Base-by-base conservation (phyloP, 2,113 vertebrate genomes). In the Cyprinodon variegatus region DNA sequence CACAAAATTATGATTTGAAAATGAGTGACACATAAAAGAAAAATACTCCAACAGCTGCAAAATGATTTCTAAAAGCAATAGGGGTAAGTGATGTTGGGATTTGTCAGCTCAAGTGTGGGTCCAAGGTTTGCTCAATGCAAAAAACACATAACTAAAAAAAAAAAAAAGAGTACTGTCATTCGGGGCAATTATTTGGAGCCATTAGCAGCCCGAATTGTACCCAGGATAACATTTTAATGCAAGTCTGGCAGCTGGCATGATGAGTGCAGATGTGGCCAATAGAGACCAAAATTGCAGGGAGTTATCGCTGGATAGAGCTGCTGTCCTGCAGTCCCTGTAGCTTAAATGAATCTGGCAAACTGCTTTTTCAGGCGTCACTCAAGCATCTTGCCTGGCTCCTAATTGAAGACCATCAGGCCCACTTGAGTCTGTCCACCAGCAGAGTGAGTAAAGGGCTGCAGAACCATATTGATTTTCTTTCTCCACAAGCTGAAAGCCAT, bases 321-420 rank as follows among this genome's bases (percentile, higher is more conserved):
- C 70, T 4, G 12, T 11, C 61, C 79, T 79, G 2, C 79, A 67
- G 72, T 70, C 72, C 62, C 45, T 65, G 68, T 48, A 68, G 73
- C 84, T 85, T 81, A 77, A 89, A 83, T 86, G 81, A 89, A 90
- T 72, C 84, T 80, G 84, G 86, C 77, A 89, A 89, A 91, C 77
- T 71, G 81, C 77, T 77, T 86, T 77, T 88, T 74, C 66, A 81
- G 75, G 72, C 78, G 64, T 88, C 72, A 84, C 80, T 89, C 83
- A 70, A 78, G 77, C 74, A 66, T 85, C 85, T 89, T 43, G 29
- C 81, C 64, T 64, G 82, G 85, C 76, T 68, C 71, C 81, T 89
- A 85, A 88, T 90, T 92, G 88, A 85, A 50, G 65, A 86, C 88
- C 81, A 91, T 93, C 89, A 87, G 77, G 60, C 65, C 67, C 77